Percentiles rank a stretch among this genome's conserved stretches.
Evolutionary conservation across 2,888 invertebrate species (phyloP).

Genomic region (Pyrgus malvae): DNA sequence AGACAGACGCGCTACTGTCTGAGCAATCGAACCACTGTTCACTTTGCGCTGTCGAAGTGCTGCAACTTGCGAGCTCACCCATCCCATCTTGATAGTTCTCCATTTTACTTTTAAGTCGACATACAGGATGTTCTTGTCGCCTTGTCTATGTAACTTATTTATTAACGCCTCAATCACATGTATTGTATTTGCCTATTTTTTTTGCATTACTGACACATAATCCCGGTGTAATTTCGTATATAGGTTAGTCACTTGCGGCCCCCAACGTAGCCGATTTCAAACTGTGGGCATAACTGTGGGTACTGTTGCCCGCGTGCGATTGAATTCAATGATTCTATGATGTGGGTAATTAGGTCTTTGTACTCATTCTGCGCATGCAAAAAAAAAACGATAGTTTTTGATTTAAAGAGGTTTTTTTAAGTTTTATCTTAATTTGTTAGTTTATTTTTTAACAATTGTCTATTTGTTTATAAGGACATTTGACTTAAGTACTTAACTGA

Average conservation of each 20-base stretch:
- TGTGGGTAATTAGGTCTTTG: slow-evolving; percentile 8
- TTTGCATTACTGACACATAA: too few relatives aligned
- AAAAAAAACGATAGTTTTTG: not conserved
- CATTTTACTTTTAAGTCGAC: slow-evolving; percentile 38
- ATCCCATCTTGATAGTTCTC: slow-evolving; percentile 36
- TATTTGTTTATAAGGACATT: too few relatives aligned
- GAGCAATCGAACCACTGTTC: slow-evolving; percentile 33
- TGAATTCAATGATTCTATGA: slow-evolving; percentile 4
- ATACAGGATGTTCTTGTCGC: slow-evolving; percentile 43
- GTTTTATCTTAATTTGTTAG: not conserved
- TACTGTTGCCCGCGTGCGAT: slow-evolving; percentile 4
- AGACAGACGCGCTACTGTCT: slow-evolving; percentile 19
- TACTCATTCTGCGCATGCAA: not conserved
- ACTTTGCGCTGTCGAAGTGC: slow-evolving; percentile 38
- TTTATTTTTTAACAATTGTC: not conserved
- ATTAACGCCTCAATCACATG: not conserved
- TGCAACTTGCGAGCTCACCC: slow-evolving; percentile 44
- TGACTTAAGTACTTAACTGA: too few relatives aligned
- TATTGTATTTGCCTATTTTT: too few relatives aligned
- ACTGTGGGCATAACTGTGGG: slow-evolving; percentile 33
- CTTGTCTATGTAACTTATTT: not conserved
- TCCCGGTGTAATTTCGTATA: slow-evolving; percentile 4
- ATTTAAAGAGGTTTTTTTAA: too few relatives aligned
- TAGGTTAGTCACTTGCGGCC: slow-evolving; percentile 32
- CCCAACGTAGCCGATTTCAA: slow-evolving; percentile 33